These are phyloP conservation scores for Diphyllodes magnificus DNA, from an alignment of 2,113 vertebrate genomes.

Conservation along the genomic window DNA sequence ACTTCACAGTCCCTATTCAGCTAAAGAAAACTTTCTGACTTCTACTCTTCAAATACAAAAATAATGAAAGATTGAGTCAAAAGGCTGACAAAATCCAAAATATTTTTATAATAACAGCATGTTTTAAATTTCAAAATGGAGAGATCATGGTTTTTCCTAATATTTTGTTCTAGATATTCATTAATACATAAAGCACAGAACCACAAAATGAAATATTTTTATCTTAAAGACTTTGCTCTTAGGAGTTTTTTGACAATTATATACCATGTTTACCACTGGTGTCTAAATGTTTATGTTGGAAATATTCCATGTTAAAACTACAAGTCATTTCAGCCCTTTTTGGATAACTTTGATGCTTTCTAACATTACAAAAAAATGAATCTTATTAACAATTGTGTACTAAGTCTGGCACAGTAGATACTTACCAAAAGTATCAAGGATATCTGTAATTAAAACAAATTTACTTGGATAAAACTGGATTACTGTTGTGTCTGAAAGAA, in stretches of 20 bases:
- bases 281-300: not conserved
- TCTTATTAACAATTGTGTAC: not conserved
- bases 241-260: not conserved
- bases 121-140: not conserved
- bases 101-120: not conserved
- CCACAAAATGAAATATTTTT: not conserved
- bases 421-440: conserved; percentile 96
- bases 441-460: conserved; percentile 97
- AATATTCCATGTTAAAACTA: not conserved
- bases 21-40: not conserved
- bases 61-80: not conserved
- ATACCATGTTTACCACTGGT: not conserved
- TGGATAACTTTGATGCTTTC: not conserved
- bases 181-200: not conserved
- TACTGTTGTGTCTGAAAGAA: conserved; percentile 93
- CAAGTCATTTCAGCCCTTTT: not conserved
- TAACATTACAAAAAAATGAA: not conserved
- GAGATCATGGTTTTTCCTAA: not conserved
- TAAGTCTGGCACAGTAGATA: not conserved
- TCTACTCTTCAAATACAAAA: not conserved
- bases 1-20: not conserved
- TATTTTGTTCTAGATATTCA: not conserved
- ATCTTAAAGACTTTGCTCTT: not conserved
- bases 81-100: not conserved
- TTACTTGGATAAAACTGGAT: conserved; percentile 99